Evolutionary conservation across 2,888 invertebrate species (phyloP).

Genomic region (Melolontha melolontha): DNA sequence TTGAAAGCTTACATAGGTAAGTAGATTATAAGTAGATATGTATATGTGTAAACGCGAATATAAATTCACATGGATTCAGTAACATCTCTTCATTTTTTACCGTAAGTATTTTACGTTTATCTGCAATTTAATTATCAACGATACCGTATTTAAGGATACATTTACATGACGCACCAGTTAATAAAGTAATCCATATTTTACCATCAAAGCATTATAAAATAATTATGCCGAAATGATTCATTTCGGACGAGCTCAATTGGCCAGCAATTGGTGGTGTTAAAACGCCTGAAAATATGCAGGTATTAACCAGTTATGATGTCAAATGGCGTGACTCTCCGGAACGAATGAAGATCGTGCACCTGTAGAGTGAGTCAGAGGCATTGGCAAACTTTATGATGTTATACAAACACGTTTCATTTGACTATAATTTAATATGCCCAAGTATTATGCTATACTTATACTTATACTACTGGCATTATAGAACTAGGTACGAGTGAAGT

Average conservation of each 20-base stretch:
- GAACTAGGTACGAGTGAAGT: too few species aligned
- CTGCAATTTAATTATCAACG: too few species aligned
- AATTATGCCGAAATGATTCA: slow-evolving; percentile 10
- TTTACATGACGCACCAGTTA: too few species aligned
- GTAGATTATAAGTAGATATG: too few species aligned
- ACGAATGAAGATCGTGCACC: slow-evolving; percentile 18
- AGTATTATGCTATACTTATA: too few species aligned
- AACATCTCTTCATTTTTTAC: too few species aligned
- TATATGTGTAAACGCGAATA: too few species aligned
- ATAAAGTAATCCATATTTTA: background rate
- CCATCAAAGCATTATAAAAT: background rate
- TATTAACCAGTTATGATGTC: slow-evolving; percentile 29
- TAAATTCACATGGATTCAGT: too few species aligned
- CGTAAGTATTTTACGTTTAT: too few species aligned
- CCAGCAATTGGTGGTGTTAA: slow-evolving; percentile 10
- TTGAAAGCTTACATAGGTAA: too few species aligned
- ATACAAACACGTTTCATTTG: slow-evolving; percentile 21
- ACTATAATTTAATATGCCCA: slow-evolving; percentile 6
- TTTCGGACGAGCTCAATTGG: slow-evolving; percentile 6
- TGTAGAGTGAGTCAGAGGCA: slow-evolving; percentile 29
- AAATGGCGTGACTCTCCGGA: slow-evolving; percentile 26
- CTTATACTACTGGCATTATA: too few species aligned
- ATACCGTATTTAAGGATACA: too few species aligned
- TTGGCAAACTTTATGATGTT: slow-evolving; percentile 18
- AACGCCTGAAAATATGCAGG: slow-evolving; percentile 15